phyloP scores from a whole-genome alignment of 2,113 vertebrate genomes.

The Cyanocitta stelleri region DNA sequence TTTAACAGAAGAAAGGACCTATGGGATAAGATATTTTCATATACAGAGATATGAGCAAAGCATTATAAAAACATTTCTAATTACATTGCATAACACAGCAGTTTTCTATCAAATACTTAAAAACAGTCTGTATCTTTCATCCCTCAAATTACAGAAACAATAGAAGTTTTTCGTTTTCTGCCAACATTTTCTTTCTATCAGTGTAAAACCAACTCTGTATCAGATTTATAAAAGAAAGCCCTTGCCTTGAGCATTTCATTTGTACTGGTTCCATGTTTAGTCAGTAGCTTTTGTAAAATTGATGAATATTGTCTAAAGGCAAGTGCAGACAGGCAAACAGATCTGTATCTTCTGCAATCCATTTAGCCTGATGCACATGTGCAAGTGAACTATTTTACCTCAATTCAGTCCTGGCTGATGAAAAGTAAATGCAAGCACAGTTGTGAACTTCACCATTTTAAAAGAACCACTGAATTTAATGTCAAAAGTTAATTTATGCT shows the following conservation, averaged over 20 bases:
- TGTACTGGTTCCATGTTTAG: slow-evolving; percentile 65
- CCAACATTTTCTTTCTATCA: slow-evolving; percentile 9
- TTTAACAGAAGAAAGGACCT: slow-evolving; percentile 1
- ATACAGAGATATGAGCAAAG: background rate
- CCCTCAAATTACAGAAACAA: background rate
- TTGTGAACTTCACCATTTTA: slow-evolving; percentile 48
- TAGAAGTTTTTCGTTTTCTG: slow-evolving; percentile 32
- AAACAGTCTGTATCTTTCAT: slow-evolving; percentile 19
- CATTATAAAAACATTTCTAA: background rate
- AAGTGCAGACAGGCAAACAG: slow-evolving; percentile 78
- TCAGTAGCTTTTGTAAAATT: slow-evolving; percentile 72
- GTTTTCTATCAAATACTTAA: background rate
- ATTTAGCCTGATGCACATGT: slow-evolving; percentile 67
- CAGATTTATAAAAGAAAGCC: slow-evolving; percentile 47
- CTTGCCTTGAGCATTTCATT: slow-evolving; percentile 44
- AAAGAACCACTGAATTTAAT: slow-evolving; percentile 55
- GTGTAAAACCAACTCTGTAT: slow-evolving; percentile 18
- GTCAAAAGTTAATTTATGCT: slow-evolving; percentile 52
- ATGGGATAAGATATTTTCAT: background rate
- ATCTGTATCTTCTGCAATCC: slow-evolving; percentile 77
- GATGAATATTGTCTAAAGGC: slow-evolving; percentile 79
- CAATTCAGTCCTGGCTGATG: slow-evolving; percentile 66
- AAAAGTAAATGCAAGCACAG: slow-evolving; percentile 71
- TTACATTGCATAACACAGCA: background rate
- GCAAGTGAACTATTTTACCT: slow-evolving; percentile 57